Evolutionary conservation across 2,797 vertebrate species (phyloP), one percentile per base, ranked within the genome.

Genomic region (Danio kyathit): DNA sequence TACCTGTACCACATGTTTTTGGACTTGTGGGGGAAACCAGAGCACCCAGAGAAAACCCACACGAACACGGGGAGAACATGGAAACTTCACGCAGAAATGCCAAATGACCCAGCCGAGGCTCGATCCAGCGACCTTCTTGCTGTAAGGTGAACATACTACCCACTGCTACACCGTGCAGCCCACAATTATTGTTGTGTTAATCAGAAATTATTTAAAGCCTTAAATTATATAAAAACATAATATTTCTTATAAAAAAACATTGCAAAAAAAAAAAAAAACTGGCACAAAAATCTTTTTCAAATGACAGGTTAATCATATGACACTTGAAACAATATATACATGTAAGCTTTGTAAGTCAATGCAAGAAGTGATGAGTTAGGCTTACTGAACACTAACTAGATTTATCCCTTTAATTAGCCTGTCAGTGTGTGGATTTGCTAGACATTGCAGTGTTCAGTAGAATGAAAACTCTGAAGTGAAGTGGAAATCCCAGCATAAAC

Each of bases 381-480:
- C 10, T 63, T 74, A 40, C 19, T 72, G n/a, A 73, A 69, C 44
- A 16, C 41, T 73, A 29, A 59, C 17, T 63, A 75, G 11, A 63
- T 74, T 9, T 54, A 7, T 41, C 44, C 3, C 44, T 76, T 76
- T 44, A 54, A 41, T 54, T 61, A 49, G 16, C 29, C 44, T 51
- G 73, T 56, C 70, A 21, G 41, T 10, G 52, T 6, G 41, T 17
- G 71, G 40, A 46, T 59, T 73, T 73, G 7, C 40, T 14, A 54
- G 48, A 52, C 21, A 52, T 40, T 10, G 13, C 43, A 16, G 41
- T 29, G 71, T 44, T 73, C 19, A 11, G 72, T 61, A 40, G 46
- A 65, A 66, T 66, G 4, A 66, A 76, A 76, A 56, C 13, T 66
- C 12, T 12, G 46, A 6, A 66, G 13, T 21, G 6, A 66, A 56